Conservation (phyloP, 2,888 invertebrate genomes). For the Spodoptera picta region DNA sequence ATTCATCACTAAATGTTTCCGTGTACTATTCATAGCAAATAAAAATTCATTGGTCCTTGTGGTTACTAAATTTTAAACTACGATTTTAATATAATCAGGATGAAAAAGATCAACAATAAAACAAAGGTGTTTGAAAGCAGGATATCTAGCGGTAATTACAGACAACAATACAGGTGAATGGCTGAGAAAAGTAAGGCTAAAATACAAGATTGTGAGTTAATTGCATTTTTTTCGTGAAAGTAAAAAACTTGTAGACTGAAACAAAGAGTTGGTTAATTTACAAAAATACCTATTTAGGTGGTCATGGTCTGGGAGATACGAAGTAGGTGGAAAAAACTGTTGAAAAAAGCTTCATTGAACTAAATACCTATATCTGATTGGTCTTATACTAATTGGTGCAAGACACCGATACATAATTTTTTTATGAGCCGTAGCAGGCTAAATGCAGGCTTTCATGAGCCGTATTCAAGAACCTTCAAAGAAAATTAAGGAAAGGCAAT, state of each 20-base stretch:
- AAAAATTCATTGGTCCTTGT: background rate
- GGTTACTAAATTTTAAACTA: background rate
- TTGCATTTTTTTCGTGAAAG: slow-evolving; percentile 55
- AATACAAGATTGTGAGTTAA: slow-evolving; percentile 25
- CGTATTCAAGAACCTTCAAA: slow-evolving; percentile 6
- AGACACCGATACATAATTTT: too few species aligned
- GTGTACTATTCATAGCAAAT: background rate
- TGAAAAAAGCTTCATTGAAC: background rate
- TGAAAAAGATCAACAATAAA: background rate
- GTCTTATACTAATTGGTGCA: background rate
- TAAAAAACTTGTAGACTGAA: slow-evolving; percentile 53
- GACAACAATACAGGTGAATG: slow-evolving; percentile 49
- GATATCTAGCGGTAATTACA: slow-evolving; percentile 43
- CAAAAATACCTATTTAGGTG: slow-evolving; percentile 43
- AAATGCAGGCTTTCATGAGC: too few species aligned
- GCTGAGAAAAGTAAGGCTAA: slow-evolving; percentile 50
- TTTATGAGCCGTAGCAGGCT: too few species aligned
- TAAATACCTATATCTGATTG: background rate
- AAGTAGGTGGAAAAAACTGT: slow-evolving; percentile 23
- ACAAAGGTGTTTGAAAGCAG: slow-evolving; percentile 44
- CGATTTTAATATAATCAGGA: too few species aligned
- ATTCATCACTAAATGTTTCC: slow-evolving; percentile 16
- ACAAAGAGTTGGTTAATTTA: slow-evolving; percentile 54
- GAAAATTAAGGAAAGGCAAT: slow-evolving; percentile 12
- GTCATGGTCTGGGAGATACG: slow-evolving; percentile 41